A percentile compares a stretch with the other conserved stretches of the same genome.
phyloP scores from a whole-genome alignment of 2,888 invertebrate species.

The Phania funesta region DNA sequence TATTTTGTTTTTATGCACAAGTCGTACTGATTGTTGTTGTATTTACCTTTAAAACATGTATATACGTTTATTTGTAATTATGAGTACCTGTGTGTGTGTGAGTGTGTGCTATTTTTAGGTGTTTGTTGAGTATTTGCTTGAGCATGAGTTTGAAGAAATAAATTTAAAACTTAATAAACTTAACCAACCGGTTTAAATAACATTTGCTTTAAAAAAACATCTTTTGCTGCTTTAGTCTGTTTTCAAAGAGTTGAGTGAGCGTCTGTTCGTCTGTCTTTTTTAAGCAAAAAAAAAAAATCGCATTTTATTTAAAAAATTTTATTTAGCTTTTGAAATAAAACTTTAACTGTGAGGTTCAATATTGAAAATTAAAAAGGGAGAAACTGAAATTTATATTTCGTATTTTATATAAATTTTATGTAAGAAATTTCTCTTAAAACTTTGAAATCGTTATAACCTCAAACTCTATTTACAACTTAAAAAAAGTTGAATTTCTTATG shows the following conservation, averaged over 20 bases:
- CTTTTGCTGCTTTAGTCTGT: slow-evolving; percentile 23
- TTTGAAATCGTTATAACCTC: no score
- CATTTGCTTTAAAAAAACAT: slow-evolving; percentile 45
- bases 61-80: neutral
- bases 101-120: neutral
- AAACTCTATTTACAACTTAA: no score
- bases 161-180: slow-evolving; percentile 44
- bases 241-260: slow-evolving; percentile 17
- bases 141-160: slow-evolving; percentile 12
- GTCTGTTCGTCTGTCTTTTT: neutral
- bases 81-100: neutral
- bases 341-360: no score
- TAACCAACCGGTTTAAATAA: slow-evolving; percentile 59
- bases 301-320: slow-evolving; percentile 3
- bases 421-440: no score
- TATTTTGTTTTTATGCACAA: slow-evolving; percentile 33
- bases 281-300: slow-evolving; percentile 19
- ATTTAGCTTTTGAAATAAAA: neutral
- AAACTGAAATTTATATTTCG: no score
- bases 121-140: neutral
- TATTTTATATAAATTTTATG: no score
- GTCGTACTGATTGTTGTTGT: neutral
- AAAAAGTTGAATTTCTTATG: no score
- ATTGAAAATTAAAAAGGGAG: no score
- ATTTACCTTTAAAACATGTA: slow-evolving; percentile 6